Base-by-base conservation (phyloP, 2,888 invertebrate species). In the Hypena proboscidalis region DNA sequence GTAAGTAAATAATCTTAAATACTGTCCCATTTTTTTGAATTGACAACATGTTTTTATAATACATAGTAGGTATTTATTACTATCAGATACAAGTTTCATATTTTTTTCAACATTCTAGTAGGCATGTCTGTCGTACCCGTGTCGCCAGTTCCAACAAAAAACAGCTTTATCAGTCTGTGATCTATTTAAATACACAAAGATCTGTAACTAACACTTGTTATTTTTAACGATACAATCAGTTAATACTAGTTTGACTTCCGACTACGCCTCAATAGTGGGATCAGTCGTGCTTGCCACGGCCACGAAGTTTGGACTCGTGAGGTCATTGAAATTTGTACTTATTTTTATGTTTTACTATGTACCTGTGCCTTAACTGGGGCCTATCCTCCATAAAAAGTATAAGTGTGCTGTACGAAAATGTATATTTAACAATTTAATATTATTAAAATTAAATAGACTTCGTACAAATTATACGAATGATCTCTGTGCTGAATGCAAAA, bases 211-310 rank as follows among this genome's bases (percentile, higher is more conserved):
- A 13, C 14, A 26, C 3, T 3, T 14, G 10, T 17, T 31, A 35
- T 7, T 22, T 38, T 8, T 22, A 9, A 35, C 42, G 30, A 45
- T 50, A 41, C 7, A 25, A 37, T 39, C 33, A 26, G 15, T 30
- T 29, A 8, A 30, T 34, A 52, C 56, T n/a, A n/a, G n/a, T n/a
- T n/a, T n/a, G n/a, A n/a, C n/a, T 67, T 66, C 65, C 65, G 65
- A 65, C 65, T 55, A 39, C 40, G 38, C 48, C 58, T 37, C 20
- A 43, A 40, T 43, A 40, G 38, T 52, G 11, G 3, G 19, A 41
- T 19, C 13, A 27, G 9, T 58, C 58, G 50, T 58, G 56, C 27
- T 29, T 11, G 13, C 8, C 7, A 19, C 15, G 58, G 35, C 51
- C 60, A 6, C 41, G 51, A 46, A 52, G 39, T 58, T 61, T 50